These are phyloP conservation scores for Pelodytes ibericus DNA, from an alignment of 2,797 vertebrate species.

Conservation along the genomic window DNA sequence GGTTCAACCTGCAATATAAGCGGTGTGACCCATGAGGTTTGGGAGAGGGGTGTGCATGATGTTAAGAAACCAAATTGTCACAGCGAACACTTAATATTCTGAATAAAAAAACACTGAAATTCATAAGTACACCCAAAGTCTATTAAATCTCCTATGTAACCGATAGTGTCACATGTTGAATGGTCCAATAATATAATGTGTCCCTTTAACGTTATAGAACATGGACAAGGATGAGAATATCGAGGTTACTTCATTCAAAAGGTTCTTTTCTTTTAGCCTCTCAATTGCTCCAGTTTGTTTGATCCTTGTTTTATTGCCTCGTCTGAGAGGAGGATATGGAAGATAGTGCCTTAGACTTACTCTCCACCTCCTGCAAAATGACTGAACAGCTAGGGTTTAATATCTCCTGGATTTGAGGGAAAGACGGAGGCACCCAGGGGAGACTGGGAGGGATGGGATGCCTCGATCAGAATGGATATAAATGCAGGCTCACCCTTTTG, in stretches of 20 bases:
- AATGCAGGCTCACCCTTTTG: not conserved
- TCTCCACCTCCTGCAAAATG: slow-evolving; percentile 53
- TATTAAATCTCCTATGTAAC: too few species aligned
- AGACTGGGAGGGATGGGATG: slow-evolving; percentile 37
- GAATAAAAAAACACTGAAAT: too few species aligned
- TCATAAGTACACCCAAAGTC: too few species aligned
- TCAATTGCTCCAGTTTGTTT: slow-evolving; percentile 55
- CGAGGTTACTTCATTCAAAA: slow-evolving; percentile 50
- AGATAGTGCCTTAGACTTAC: slow-evolving; percentile 41
- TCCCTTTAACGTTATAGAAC: too few species aligned
- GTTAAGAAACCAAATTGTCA: too few species aligned
- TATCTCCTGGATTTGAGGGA: slow-evolving; percentile 50
- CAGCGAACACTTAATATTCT: too few species aligned
- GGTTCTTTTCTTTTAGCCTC: slow-evolving; percentile 55
- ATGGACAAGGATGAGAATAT: slow-evolving; percentile 23
- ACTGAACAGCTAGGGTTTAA: slow-evolving; percentile 53
- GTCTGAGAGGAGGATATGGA: slow-evolving; percentile 50
- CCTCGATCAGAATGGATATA: slow-evolving; percentile 47
- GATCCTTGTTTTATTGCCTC: slow-evolving; percentile 57
- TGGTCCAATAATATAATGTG: too few species aligned
- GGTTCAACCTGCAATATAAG: too few species aligned
- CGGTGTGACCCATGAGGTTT: too few species aligned
- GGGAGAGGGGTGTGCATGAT: too few species aligned
- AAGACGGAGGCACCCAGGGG: slow-evolving; percentile 49
- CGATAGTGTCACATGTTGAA: too few species aligned